phyloP scores from a whole-genome alignment of 2,888 invertebrate species.

The Ochropleura plecta region DNA sequence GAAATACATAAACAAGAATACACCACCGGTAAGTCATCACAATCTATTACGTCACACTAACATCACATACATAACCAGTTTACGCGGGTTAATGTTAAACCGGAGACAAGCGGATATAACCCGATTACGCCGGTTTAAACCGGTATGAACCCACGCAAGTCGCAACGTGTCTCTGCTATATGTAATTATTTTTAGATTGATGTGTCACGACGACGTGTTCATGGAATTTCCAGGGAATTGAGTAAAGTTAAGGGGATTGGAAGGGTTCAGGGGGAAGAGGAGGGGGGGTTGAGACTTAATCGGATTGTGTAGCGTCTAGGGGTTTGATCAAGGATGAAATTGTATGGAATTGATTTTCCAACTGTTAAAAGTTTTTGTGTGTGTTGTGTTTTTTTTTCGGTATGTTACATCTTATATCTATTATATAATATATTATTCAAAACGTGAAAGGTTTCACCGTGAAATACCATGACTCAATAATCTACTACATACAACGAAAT shows the following conservation, averaged over 20 bases:
- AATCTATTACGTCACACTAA: slow-evolving; percentile 20
- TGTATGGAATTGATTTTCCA: background rate
- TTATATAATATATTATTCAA: no score
- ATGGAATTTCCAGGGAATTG: slow-evolving; percentile 25
- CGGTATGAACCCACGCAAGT: slow-evolving; percentile 24
- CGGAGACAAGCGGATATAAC: slow-evolving; percentile 50
- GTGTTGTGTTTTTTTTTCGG: no score
- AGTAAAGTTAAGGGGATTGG: background rate
- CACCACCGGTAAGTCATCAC: background rate
- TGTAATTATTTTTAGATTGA: slow-evolving; percentile 49
- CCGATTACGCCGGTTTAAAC: slow-evolving; percentile 43
- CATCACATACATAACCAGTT: slow-evolving; percentile 46
- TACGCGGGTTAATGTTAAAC: slow-evolving; percentile 45
- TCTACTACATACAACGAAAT: no score
- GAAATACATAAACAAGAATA: background rate
- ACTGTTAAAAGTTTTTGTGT: no score
- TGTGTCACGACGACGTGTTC: background rate
- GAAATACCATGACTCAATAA: no score
- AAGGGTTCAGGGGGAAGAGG: background rate
- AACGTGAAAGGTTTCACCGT: no score
- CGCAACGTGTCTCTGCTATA: slow-evolving; percentile 21
- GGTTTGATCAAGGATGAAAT: background rate
- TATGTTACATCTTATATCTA: no score
- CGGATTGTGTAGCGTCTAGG: slow-evolving; percentile 6
- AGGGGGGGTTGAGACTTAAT: slow-evolving; percentile 10